A percentile compares a stretch with the other conserved stretches of the same genome.
Conservation (phyloP, 2,888 invertebrate species). For the Tuta absoluta region DNA sequence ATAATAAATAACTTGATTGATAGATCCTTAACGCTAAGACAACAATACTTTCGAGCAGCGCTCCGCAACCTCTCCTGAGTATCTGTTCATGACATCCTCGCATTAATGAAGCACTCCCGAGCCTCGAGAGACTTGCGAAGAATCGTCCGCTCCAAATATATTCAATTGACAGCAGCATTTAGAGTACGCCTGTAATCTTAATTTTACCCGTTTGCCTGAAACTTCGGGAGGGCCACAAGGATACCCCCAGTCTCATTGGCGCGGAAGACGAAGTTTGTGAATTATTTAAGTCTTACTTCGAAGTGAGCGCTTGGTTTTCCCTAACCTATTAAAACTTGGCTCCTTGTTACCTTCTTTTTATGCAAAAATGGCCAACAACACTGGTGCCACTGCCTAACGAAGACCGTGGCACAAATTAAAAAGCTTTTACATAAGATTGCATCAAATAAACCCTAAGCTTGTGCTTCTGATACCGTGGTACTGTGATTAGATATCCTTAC, state of each 20-base stretch:
- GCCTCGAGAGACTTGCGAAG: slow-evolving; percentile 13
- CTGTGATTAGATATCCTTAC: background rate
- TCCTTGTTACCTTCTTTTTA: slow-evolving; percentile 34
- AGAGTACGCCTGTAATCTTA: slow-evolving; percentile 36
- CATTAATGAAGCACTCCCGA: slow-evolving; percentile 22
- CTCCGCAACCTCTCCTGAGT: background rate
- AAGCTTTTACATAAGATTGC: background rate
- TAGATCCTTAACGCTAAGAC: slow-evolving; percentile 12
- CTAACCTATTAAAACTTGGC: slow-evolving; percentile 38
- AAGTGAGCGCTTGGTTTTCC: slow-evolving; percentile 32
- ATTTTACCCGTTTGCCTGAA: slow-evolving; percentile 38
- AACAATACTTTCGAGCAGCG: slow-evolving; percentile 26
- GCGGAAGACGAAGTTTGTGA: slow-evolving; percentile 41
- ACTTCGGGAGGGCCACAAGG: slow-evolving; percentile 31
- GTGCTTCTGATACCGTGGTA: background rate
- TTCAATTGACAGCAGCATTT: slow-evolving; percentile 34
- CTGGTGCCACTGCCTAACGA: background rate
- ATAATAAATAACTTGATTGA: background rate
- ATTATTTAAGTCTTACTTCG: slow-evolving; percentile 42
- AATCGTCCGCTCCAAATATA: slow-evolving; percentile 29
- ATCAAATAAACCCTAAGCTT: background rate
- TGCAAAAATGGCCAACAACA: slow-evolving; percentile 24
- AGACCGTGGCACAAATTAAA: background rate
- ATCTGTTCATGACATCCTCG: slow-evolving; percentile 24
- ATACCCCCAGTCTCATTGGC: slow-evolving; percentile 37